A percentile compares a stretch with the other conserved stretches of the same genome.
Evolutionary conservation across 2,797 vertebrate genomes (phyloP).

Genomic region (Labeo calbasu): DNA sequence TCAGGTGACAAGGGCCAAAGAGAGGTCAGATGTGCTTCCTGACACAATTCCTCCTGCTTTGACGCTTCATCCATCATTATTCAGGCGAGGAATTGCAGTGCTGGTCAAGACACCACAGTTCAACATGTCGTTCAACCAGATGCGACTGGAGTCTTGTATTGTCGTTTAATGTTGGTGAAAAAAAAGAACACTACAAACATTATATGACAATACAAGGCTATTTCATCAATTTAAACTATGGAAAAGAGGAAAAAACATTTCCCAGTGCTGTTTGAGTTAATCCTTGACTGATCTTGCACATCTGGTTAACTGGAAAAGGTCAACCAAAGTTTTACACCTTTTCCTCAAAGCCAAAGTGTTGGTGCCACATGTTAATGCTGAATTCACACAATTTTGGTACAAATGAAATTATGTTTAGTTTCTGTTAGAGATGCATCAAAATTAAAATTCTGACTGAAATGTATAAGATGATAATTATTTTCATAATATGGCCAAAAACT

Average conservation of each 20-base stretch:
- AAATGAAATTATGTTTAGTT: background rate
- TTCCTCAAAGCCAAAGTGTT: conserved; percentile 3
- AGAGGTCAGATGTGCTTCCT: conserved; percentile 78
- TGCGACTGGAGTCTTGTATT: background rate
- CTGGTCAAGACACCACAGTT: conserved; percentile 9
- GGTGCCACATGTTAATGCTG: background rate
- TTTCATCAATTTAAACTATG: background rate
- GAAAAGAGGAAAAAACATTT: background rate
- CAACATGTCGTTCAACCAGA: conserved; percentile 17
- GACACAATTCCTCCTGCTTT: conserved; percentile 49
- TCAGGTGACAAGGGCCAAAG: conserved; percentile 77
- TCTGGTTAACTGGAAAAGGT: conserved; percentile 30
- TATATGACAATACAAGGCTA: background rate
- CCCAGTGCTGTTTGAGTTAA: background rate
- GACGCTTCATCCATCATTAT: conserved; percentile 56
- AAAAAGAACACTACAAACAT: background rate
- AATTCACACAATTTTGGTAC: background rate
- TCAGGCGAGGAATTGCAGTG: conserved; percentile 36
- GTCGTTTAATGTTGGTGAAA: background rate
- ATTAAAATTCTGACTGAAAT: background rate
- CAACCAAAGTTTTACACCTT: conserved; percentile 19
- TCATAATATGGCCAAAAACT: background rate
- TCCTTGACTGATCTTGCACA: conserved; percentile 21
- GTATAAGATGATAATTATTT: background rate
- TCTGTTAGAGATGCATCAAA: background rate